Evolutionary conservation across 1,140 invertebrate species (phyloP), one percentile per base, ranked within the genome.

Genomic region (Pseudomyrmex gracilis): DNA sequence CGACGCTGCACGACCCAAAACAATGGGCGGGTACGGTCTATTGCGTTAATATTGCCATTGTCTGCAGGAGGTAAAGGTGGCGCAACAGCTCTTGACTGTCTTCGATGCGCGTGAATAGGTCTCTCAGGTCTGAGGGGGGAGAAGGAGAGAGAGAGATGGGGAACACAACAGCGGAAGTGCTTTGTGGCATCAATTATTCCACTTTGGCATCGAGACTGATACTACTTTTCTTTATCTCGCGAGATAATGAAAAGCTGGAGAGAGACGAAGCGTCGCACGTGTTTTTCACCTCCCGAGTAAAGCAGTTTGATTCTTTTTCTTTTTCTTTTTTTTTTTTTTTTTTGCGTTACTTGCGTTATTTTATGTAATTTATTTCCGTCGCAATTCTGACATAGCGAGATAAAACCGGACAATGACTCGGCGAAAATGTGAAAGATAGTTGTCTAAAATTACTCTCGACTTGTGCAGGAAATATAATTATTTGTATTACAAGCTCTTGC

Each of bases 181-280:
- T 89, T 91, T 91, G 87, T 89, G 85, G 78, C 76, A 80, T 86
- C 85, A 90, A 91, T 90, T 91, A 91, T 87, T 88, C 84, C 82
- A 78, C 86, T 82, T 85, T 34, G 53, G 82, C 77, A 85, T 88
- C 68, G 82, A 64, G 71, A 34, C 20, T 67, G 57, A 82, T 57
- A 63, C n/a, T 24, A 34, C 76, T 63, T 61, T 55, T 58, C 71
- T 73, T 57, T 51, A 22, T 66, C 83, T 68, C 67, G 13, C 47
- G 55, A 47, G 58, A 51, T n/a, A 58, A 51, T 8, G 17, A 55
- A 22, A 22, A 45, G 13, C 34, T 8, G 17, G 9, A 0, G 9
- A 0, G n/a, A 73, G 22, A 43, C 13, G 22, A 15, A 43, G 67
- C 12, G 15, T 15, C 61, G n/a, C 24, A 34, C 47, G 34, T 34